A percentile compares a stretch with the other conserved stretches of the same genome.
phyloP scores from a whole-genome alignment of 2,888 invertebrate species.

The Brenthis ino region DNA sequence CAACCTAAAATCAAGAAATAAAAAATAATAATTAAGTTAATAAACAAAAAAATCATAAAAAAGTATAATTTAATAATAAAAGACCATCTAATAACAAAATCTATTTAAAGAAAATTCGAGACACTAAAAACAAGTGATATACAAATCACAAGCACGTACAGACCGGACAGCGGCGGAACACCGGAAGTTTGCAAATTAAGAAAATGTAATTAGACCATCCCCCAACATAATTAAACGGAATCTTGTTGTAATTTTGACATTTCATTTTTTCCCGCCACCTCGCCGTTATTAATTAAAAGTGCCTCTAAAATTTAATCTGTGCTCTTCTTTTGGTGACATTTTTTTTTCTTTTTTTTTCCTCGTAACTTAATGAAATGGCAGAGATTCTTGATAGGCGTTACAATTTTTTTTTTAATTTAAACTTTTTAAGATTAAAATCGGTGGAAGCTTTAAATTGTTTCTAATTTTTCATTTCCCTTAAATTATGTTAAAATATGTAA shows the following conservation, averaged over 20 bases:
- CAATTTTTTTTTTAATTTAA: slow-evolving; percentile 52
- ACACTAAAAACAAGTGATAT: slow-evolving; percentile 17
- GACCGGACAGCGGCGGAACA: slow-evolving; percentile 53
- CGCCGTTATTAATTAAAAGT: slow-evolving; percentile 75
- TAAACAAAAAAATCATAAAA: background rate
- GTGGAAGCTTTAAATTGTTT: slow-evolving; percentile 3
- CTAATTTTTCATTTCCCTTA: background rate
- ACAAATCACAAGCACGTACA: slow-evolving; percentile 47
- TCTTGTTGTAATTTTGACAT: slow-evolving; percentile 82
- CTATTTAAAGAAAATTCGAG: background rate
- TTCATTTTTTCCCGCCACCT: slow-evolving; percentile 76
- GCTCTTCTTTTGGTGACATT: slow-evolving; percentile 69
- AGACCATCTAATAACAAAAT: background rate
- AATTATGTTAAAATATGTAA: no score
- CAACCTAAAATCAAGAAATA: no score
- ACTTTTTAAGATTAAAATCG: slow-evolving; percentile 55
- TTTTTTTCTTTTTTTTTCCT: slow-evolving; percentile 52
- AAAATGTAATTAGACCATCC: slow-evolving; percentile 77
- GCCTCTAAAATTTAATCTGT: slow-evolving; percentile 78
- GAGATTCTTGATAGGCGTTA: slow-evolving; percentile 70
- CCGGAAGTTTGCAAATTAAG: slow-evolving; percentile 78
- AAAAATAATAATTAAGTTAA: no score
- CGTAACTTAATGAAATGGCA: slow-evolving; percentile 67
- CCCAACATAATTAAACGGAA: slow-evolving; percentile 77
- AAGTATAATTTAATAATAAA: background rate